Conservation (phyloP, 2,888 invertebrate genomes). For the Monoplex corrugatus region DNA sequence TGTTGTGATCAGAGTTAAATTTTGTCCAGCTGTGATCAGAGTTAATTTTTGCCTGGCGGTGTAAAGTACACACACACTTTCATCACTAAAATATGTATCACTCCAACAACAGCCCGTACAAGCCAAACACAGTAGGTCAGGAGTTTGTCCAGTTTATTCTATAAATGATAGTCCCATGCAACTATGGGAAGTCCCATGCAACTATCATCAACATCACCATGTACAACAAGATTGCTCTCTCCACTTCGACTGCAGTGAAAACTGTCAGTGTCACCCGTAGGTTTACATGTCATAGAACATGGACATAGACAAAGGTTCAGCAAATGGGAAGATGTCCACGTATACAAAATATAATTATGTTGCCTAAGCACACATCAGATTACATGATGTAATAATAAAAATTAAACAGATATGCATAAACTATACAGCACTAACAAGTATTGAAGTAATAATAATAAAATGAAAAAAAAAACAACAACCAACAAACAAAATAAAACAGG, state of each 20-base stretch:
- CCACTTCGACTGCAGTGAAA: neutral
- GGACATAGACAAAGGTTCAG: conserved; percentile 7
- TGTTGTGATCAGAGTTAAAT: too few species aligned
- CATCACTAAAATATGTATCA: neutral
- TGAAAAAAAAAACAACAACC: too few species aligned
- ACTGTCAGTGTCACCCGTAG: conserved; percentile 36
- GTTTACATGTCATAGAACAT: conserved; percentile 22
- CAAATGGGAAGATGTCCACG: neutral
- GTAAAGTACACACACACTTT: neutral
- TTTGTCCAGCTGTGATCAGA: too few species aligned
- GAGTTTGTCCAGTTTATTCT: conserved; percentile 37
- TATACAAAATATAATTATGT: too few species aligned
- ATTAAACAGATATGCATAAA: too few species aligned
- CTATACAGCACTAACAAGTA: too few species aligned
- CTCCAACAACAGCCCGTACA: neutral
- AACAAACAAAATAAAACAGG: too few species aligned
- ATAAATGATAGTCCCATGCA: conserved; percentile 33
- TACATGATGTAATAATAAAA: too few species aligned
- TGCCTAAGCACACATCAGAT: too few species aligned
- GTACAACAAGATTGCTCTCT: conserved; percentile 41
- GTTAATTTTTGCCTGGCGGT: too few species aligned
- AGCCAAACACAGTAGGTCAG: neutral
- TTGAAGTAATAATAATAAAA: too few species aligned
- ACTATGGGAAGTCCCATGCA: conserved; percentile 31
- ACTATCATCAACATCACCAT: conserved; percentile 37